A percentile compares a stretch with the other conserved stretches of the same genome.
phyloP scores from a whole-genome alignment of 2,888 invertebrate genomes.

The Erannis defoliaria region DNA sequence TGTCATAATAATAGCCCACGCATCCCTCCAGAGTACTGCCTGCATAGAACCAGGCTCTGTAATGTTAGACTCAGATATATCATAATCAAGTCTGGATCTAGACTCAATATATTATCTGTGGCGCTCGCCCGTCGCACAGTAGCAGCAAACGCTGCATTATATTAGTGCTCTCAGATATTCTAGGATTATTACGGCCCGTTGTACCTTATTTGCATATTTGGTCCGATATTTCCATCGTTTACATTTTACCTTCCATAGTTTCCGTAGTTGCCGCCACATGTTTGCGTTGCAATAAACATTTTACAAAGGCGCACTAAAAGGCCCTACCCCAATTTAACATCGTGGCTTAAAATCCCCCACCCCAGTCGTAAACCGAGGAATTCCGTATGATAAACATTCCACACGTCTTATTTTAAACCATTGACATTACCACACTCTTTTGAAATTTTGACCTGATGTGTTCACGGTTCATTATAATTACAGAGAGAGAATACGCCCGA shows the following conservation, averaged over 20 bases:
- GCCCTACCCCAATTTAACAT: slow-evolving; percentile 45
- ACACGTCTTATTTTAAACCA: slow-evolving; percentile 67
- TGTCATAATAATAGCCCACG: slow-evolving; percentile 52
- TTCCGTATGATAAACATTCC: slow-evolving; percentile 69
- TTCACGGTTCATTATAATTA: slow-evolving; percentile 67
- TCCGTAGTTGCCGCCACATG: slow-evolving; percentile 14
- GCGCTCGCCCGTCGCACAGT: slow-evolving; percentile 50
- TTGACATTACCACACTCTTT: slow-evolving; percentile 65
- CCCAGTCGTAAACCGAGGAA: slow-evolving; percentile 65
- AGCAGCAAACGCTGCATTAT: slow-evolving; percentile 49
- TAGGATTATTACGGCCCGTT: slow-evolving; percentile 42
- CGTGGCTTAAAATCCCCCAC: slow-evolving; percentile 48
- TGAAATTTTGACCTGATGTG: slow-evolving; percentile 53
- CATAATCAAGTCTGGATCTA: slow-evolving; percentile 57
- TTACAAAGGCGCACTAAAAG: slow-evolving; percentile 36
- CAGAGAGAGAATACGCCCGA: slow-evolving; percentile 52
- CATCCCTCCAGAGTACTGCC: slow-evolving; percentile 46
- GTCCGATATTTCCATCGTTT: slow-evolving; percentile 27
- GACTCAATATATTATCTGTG: slow-evolving; percentile 53
- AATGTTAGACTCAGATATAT: slow-evolving; percentile 54
- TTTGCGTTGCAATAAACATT: slow-evolving; percentile 27
- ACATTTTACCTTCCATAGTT: slow-evolving; percentile 30
- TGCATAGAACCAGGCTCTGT: slow-evolving; percentile 33
- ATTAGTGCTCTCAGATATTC: slow-evolving; percentile 41
- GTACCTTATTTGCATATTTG: slow-evolving; percentile 32